Evolutionary conservation across 2,888 invertebrate species (phyloP).

Genomic region (Baccha elongata): DNA sequence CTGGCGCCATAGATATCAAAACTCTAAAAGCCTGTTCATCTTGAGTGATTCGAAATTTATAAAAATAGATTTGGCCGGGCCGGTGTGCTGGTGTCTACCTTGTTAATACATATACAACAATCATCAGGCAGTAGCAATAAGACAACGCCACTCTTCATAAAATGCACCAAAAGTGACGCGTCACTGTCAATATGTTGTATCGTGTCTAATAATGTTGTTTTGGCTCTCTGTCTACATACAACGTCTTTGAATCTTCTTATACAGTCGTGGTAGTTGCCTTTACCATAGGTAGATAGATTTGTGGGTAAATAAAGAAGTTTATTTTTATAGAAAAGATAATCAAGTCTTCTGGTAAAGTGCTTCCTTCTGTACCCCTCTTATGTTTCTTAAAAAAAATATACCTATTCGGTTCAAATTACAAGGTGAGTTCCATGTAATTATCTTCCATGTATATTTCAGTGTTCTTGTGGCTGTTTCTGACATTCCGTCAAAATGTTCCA

Average conservation of each 20-base stretch:
- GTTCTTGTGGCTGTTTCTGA: conserved; percentile 64
- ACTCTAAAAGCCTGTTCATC: conserved; percentile 70
- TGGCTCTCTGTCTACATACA: conserved; percentile 57
- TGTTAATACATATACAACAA: conserved; percentile 17
- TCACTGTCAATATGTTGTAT: conserved; percentile 79
- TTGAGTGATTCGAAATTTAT: conserved; percentile 65
- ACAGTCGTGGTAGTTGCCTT: neutral
- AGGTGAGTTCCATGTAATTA: conserved; percentile 78
- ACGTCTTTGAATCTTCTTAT: conserved; percentile 46
- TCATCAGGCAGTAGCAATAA: conserved; percentile 1
- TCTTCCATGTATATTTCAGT: conserved; percentile 62
- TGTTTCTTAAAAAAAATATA: conserved; percentile 34
- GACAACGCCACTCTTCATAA: conserved; percentile 41
- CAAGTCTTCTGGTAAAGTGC: conserved; percentile 71
- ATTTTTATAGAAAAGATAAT: conserved; percentile 70
- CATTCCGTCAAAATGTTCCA: conserved; percentile 59
- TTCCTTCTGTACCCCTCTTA: conserved; percentile 63
- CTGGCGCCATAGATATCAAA: conserved; percentile 71
- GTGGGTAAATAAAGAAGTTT: conserved; percentile 28
- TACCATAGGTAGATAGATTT: conserved; percentile 30
- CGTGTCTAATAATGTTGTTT: conserved; percentile 69
- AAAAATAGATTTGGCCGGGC: conserved; percentile 64
- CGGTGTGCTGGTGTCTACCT: conserved; percentile 35
- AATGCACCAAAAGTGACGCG: conserved; percentile 79
- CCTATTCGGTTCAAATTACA: conserved; percentile 80